Evolutionary conservation across 2,113 vertebrate genomes (phyloP), one percentile per base, ranked within the genome.

Genomic region (Agelaius tricolor): DNA sequence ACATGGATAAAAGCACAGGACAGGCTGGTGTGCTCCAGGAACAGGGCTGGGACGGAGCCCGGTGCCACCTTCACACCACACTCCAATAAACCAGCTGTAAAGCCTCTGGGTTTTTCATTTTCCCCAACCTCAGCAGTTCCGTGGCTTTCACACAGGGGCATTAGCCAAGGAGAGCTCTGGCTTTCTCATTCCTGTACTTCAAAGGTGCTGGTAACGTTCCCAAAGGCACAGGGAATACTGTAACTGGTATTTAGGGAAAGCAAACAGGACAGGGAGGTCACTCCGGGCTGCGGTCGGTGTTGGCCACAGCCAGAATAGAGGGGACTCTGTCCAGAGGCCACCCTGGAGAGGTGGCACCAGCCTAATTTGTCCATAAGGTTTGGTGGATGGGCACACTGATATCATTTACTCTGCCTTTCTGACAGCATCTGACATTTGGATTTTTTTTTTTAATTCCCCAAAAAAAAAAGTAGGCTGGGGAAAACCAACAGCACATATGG

Each of bases 171-270:
- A 90, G 65, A 1, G 0, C 84, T 94, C 93, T 93, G 94, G 69
- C 74, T 91, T 95, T 94, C 96, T 90, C 93, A 59, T 96, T 93
- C 93, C 90, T 55, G 35, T 31, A 63, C 93, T 94, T 95, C 94
- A 93, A 92, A 96, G 96, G 8, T 13, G 65, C 77, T 95, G 65
- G 81, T 69, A 89, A 66, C 1, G 0, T 75, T 95, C 78, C 93
- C 90, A 43, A 82, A 94, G 57, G 85, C 85, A 59, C 10, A 90
- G 93, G 84, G 88, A 91, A 95, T 21, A 81, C 68, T 69, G 88
- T 20, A 84, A 74, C 90, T 2, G 28, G 95, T 87, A 66, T 94
- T 96, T 89, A 91, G 78, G 31, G 88, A 89, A 65, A 77, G 92
- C 81, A 91, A 96, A 93, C 69, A 91, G 81, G 84, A 65, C 2